Evolutionary conservation across 2,888 invertebrate genomes (phyloP).

Genomic region (Marasmarcha lunaedactyla): DNA sequence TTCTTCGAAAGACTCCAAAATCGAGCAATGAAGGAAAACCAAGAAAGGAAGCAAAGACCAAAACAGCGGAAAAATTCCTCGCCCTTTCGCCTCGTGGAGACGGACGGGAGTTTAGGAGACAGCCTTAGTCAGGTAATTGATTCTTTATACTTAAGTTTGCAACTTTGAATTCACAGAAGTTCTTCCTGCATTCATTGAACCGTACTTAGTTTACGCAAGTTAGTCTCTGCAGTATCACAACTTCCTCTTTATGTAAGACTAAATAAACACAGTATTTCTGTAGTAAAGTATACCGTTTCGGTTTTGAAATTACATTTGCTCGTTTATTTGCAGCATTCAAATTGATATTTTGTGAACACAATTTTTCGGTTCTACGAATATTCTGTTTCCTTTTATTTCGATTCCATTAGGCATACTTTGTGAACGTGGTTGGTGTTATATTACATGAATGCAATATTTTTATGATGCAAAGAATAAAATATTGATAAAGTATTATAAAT

Average conservation of each 20-base stretch:
- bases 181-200: neutral
- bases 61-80: constrained; percentile 37
- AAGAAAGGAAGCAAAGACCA: constrained; percentile 40
- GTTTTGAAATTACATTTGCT: constrained; percentile 27
- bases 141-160: constrained; percentile 8
- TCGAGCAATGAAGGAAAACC: constrained; percentile 59
- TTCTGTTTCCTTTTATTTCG: constrained; percentile 28
- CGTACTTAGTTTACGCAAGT: neutral
- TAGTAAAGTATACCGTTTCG: neutral
- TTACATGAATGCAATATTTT: constrained; percentile 39
- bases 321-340: constrained; percentile 25
- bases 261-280: neutral
- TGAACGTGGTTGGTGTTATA: constrained; percentile 37
- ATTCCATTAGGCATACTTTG: constrained; percentile 33
- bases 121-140: constrained; percentile 61
- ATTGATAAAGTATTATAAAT: no score
- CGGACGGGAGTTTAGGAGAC: constrained; percentile 57
- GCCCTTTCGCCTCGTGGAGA: constrained; percentile 49
- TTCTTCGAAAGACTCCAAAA: constrained; percentile 62
- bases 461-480: constrained; percentile 13
- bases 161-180: neutral
- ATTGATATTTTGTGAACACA: constrained; percentile 18
- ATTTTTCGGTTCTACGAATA: constrained; percentile 20
- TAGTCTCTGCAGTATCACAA: neutral
- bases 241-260: no score